Evolutionary conservation across 1,140 invertebrate genomes (phyloP), one percentile per base, ranked within the genome.

Genomic region (Glossosoma conforme): DNA sequence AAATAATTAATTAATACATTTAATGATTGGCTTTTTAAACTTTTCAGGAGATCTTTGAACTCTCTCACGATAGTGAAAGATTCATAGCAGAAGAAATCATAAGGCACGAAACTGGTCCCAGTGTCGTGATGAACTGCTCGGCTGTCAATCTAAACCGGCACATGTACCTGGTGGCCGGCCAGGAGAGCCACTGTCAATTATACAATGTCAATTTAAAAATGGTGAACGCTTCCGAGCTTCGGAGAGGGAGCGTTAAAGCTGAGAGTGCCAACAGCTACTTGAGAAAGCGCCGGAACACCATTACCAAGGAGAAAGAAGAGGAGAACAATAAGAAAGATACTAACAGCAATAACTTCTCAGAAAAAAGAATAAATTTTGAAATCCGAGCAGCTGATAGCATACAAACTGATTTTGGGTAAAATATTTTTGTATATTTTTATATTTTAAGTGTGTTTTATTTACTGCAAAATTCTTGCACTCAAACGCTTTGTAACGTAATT

Each of bases 41-140:
- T 56, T 56, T 64, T 2, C 62, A 93, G 91, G 90, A 94, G 81
- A 88, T 95, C 62, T 95, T 91, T 75, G 91, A 95, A 71, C 64
- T 95, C 19, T 88, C 83, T 52, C 84, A 90, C 62, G 82, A 90
- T 74, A 89, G 90, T 24, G 77, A 71, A 20, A 81, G 84, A 42
- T 90, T 91, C 63, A 71, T 87, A 32, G 88, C 89, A 0, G 85
- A 91, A 70, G 90, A 93, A 73, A 82, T 93, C 13, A 84, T 87
- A 59, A 77, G 90, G 49, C 87, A 93, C 68, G 88, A 93, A 67
- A 94, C 92, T 10, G 91, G 90, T 2, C 77, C 81, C 1, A 87
- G 84, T 65, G 91, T 93, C 33, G 88, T 95, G 0, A 96, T 96
- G 93, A 95, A 94, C 61, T 89, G 87, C 66, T 79, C 85, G 6